Base-by-base conservation (phyloP, 2,888 invertebrate species). In the Stenotaenia linearis region DNA sequence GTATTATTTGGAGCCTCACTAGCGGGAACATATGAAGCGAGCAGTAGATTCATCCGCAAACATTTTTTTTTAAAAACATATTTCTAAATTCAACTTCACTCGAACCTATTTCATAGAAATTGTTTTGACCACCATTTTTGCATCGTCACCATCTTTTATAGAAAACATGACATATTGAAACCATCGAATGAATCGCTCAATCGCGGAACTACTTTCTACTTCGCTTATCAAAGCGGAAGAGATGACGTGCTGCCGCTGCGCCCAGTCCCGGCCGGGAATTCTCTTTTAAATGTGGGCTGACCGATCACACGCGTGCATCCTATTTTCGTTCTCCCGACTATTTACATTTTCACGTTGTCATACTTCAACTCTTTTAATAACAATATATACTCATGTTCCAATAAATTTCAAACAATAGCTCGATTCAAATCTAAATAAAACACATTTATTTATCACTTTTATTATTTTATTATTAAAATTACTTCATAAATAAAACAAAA, bases 1-100 rank as follows among this genome's bases (percentile, higher is more conserved):
- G 84, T 85, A 85, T 85, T 85, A 84, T 85, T 83, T 84, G 84
- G 83, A 84, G 84, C 84, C 84, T 85, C 85, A 84, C 83, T 85
- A 85, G 85, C 85, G 85, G 85, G 85, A 85, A 85, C 84, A 85
- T 84, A 84, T 82, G 83, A 84, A 83, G 83, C 83, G 83, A 84
- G 82, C 82, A 81, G 79, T 82, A 82, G 83, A 85, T 85, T 84
- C 84, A 84, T 85, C 83, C 85, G 85, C 85, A 28, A n/a, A 69
- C 69, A 69, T 69, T 69, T 69, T 69, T 21, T 69, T 69, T 25
- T 25, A 1, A 69, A 69, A 69, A 69, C 69, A 15, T 18, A 69
- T 28, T 25, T 69, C 12, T 9, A n/a, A 69, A 69, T 28, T 18
- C 23, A 40, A 40, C 40, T 6, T 1, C 69, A 18, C 3, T 1